A percentile compares a stretch with the other conserved stretches of the same genome.
phyloP scores from a whole-genome alignment of 2,797 vertebrate genomes.

The Parauchenoglanis ngamensis region DNA sequence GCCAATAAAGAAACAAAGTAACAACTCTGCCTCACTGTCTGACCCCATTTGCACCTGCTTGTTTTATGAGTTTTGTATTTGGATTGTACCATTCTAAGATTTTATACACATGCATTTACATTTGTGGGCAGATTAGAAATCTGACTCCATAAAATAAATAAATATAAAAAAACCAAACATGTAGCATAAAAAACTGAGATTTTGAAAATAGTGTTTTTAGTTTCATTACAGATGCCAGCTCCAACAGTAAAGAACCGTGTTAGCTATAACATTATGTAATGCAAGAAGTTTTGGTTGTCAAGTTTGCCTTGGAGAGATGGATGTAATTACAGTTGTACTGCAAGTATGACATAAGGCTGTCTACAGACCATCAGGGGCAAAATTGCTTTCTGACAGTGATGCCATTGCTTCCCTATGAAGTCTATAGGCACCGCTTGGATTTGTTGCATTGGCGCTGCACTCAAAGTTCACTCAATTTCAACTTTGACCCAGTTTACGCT shows the following conservation, averaged over 20 bases:
- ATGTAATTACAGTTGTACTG: neutral
- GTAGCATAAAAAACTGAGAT: neutral
- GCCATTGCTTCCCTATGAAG: neutral
- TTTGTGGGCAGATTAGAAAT: neutral
- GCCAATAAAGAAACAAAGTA: neutral
- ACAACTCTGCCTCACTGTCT: neutral
- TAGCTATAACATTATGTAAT: neutral
- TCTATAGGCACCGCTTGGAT: neutral
- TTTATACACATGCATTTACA: neutral
- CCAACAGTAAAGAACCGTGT: neutral
- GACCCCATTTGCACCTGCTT: neutral
- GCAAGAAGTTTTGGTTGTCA: neutral
- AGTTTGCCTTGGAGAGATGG: neutral
- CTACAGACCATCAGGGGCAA: neutral
- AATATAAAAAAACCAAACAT: neutral
- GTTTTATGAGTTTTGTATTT: neutral
- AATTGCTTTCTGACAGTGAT: neutral
- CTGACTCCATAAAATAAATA: neutral
- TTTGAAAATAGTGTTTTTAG: neutral
- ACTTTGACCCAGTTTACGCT: neutral
- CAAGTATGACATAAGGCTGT: neutral
- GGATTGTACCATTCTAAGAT: neutral
- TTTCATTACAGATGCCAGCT: neutral
- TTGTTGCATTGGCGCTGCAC: neutral
- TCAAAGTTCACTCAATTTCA: slow-evolving; percentile 14